Base-by-base conservation (phyloP, 2,797 vertebrate species). In the Brachyrhaphis roseni region DNA sequence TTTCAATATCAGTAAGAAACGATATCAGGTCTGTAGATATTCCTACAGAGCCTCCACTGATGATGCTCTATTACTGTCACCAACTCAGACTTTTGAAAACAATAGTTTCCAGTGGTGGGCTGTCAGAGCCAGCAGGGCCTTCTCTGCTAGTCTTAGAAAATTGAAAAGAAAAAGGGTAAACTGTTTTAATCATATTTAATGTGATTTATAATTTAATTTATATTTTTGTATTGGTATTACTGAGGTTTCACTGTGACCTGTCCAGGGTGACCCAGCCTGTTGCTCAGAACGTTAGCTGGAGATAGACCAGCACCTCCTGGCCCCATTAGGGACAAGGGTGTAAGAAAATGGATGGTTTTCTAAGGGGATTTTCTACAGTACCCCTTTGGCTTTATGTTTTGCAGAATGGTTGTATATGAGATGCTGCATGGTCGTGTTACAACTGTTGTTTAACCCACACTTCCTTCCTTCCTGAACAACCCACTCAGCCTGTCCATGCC, bases 401-500 rank as follows among this genome's bases (percentile, higher is more conserved):
- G 59, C 59, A 41, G 36, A 68, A 26, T 20, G 62, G 8, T 23
- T 39, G 34, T 8, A 18, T 66, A 16, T 13, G 47, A 71, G 43
- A 75, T 0, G 23, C 0, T 8, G 73, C 72, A 49, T 26, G 72
- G 66, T 8, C 16, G 28, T 12, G 28, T 31, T 73, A 45, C 76
- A 43, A 2, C 76, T 31, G 62, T 64, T 64, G 71, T 57, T 77
- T 77, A 70, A 82, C 84, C 80, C 72, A 0, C 55, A 70, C 45
- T 36, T 28, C 79, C 59, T 75, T 73, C 34, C 72, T 87, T 83
- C 76, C 81, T 85, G 83, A 74, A 82, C 15, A 34, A 80, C 78
- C 78, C 7, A 1, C 79, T 78, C 6, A 41, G 62, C 85, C 85
- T 46, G 85, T 20, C 88, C 88, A 79, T 78, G 87, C 80, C 85